Percentiles rank a stretch among this genome's conserved stretches.
Evolutionary conservation across 2,797 vertebrate species (phyloP).

Genomic region (Sus cebifrons): DNA sequence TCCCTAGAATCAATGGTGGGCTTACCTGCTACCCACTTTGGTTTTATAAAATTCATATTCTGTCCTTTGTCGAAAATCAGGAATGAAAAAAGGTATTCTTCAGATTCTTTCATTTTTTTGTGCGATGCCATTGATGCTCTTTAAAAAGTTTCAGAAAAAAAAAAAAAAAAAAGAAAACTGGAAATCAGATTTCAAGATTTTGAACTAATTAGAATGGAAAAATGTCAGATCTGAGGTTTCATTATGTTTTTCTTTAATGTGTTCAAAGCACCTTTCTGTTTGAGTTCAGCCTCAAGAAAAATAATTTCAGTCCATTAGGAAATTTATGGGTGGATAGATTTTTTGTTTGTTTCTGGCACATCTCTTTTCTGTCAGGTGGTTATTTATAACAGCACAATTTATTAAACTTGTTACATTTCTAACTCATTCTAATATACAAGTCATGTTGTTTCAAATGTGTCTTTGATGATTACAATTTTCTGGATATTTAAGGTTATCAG

Average conservation of each 20-base stretch:
- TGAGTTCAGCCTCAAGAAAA: constrained; percentile 1
- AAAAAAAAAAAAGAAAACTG: background rate
- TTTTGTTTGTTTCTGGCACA: background rate
- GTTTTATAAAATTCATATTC: constrained; percentile 27
- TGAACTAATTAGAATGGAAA: background rate
- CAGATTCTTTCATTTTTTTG: constrained; percentile 6
- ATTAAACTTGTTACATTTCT: constrained; percentile 55
- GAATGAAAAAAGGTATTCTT: background rate
- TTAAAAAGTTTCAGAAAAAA: constrained; percentile 34
- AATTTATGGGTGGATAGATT: background rate
- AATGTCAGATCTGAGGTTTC: constrained; percentile 33
- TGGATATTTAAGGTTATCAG: constrained; percentile 54
- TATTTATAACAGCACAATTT: constrained; percentile 51
- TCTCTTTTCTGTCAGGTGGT: constrained; percentile 32
- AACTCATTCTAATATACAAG: background rate
- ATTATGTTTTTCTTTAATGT: background rate
- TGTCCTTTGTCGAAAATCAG: constrained; percentile 45
- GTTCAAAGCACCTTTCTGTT: constrained; percentile 11
- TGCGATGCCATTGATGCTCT: background rate
- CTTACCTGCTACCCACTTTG: background rate
- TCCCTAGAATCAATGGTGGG: background rate
- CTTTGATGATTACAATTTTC: constrained; percentile 42
- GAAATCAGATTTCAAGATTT: constrained; percentile 24
- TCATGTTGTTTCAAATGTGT: background rate
- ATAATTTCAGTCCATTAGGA: background rate